Evolutionary conservation across 2,113 vertebrate species (phyloP), one percentile per base, ranked within the genome.

Genomic region (Bostrychus sinensis): DNA sequence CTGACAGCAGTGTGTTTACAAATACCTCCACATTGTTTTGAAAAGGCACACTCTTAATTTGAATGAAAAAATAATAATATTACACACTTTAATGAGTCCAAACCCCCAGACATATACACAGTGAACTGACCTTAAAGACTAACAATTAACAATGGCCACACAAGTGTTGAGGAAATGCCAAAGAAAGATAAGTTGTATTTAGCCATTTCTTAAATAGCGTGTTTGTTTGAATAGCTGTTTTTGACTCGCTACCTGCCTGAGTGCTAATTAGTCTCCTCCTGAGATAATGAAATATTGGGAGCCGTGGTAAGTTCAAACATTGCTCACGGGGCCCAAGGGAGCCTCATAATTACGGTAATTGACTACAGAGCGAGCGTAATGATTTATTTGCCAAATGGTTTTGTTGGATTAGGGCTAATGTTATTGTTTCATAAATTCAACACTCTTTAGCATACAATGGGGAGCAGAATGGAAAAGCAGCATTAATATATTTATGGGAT

Each of bases 261-360:
- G 66, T 43, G 36, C 66, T 80, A 84, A 88, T 88, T 84, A 78
- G 79, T 71, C 81, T 71, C 84, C 81, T 62, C 66, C 75, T 73
- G 77, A 80, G 84, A 78, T 87, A 84, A 89, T 88, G 28, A 73
- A 84, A 84, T 72, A 83, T 86, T 77, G 75, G 22, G 58, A 81
- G 82, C 72, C 53, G 51, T 75, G 60, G 43, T 74, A 72, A 72
- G 72, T 85, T 83, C 77, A 81, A 73, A 78, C 80, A 69, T 76
- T 81, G 62, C 75, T 78, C 80, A 74, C 28, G 28, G 62, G 66
- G 66, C 77, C 74, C 78, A 34, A 55, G 80, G 76, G 78, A 83
- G 72, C 55, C 37, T 82, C 60, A 85, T 83, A 87, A 86, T 86
- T 86, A 86, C 70, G 72, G 66, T 77, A 86, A 87, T 80, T 75